Evolutionary conservation across 2,113 vertebrate species (phyloP), one percentile per base, ranked within the genome.

Genomic region (Malaclemys terrapin): DNA sequence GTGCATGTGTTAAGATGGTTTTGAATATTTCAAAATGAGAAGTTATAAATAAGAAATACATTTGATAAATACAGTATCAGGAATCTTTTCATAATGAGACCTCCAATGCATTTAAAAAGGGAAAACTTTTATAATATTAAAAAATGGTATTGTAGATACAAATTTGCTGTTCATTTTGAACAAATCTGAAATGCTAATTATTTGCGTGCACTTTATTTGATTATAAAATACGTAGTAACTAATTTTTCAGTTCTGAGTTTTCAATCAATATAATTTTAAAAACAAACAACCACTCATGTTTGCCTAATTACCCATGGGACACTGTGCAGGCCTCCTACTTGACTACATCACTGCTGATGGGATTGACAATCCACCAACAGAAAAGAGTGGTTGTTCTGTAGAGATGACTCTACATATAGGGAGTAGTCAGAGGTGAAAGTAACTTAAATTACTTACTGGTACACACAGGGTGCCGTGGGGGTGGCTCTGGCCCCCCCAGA

Each of bases 101-200:
- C 4, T 85, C 1, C 29, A 82, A 9, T 49, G 5, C 31, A 69
- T 0, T 0, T 57, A 2, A 75, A 24, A 47, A 27, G 6, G 22
- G 3, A 65, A 85, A 91, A 89, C 13, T 65, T 83, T 56, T n/a
- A 16, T 8, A 2, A 52, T 14, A 42, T 5, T 29, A 12, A 27
- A 22, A 2, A 47, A 35, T 62, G 35, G 24, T 20, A 78, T 54
- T 57, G 3, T 31, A 72, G 0, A 83, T 80, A 49, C 3, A 53
- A 2, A 49, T 49, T 54, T 80, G 2, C 1, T 0, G 1, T 56
- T 88, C 56, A n/a, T 75, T 85, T 56, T 82, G 10, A 85, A 87
- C 1, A 56, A 17, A 82, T 72, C n/a, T 82, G 53, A 82, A 82
- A 82, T 57, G 53, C 38, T 56, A 38, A 6, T 88, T 42, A 3